Evolutionary conservation across 2,113 vertebrate genomes (phyloP), one percentile per base, ranked within the genome.

Genomic region (Cathartes aura): DNA sequence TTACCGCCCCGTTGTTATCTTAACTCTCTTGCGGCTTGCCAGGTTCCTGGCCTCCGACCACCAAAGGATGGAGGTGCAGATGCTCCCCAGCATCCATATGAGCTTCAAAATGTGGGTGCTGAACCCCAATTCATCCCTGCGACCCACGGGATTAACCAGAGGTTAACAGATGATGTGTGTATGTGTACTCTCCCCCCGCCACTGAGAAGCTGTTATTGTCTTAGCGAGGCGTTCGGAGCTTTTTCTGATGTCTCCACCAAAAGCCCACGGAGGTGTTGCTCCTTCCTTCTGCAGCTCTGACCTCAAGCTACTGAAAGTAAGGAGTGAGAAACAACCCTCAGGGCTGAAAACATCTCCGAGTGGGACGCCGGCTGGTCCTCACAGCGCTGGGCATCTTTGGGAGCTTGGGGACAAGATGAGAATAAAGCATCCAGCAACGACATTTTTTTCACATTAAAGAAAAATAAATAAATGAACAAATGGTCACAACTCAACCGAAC

Each of bases 101-200:
- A 66, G n/a, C 50, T 81, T 83, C 59, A 22, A 53, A 62, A 21
- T 5, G 21, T 15, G 29, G 42, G 12, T 29, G n/a, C 40, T 47
- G 71, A 45, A 30, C 48, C 48, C 50, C 12, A 29, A 40, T 22
- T 47, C 59, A 43, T 11, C 14, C 16, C 22, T 13, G 36, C 0
- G 0, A 3, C 18, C 45, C 32, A 2, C 2, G 59, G 45, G 34
- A 24, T 45, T 32, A 64, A 36, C 7, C 55, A 42, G 50, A 9
- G 47, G 40, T 72, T 32, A n/a, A 27, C 0, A 13, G 59, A 1
- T 7, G 30, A 16, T 13, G 34, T 8, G 6, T 0, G 1, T 9
- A 2, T 3, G 7, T 24, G 23, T 34, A 1, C 36, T 38, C 56
- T 8, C 30, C 42, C 23, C 5, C 5, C 17, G 4, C 42, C 21